Percentiles rank a stretch among this genome's conserved stretches.
Evolutionary conservation across 2,113 vertebrate species (phyloP).

Genomic region (Periophthalmus modestus): DNA sequence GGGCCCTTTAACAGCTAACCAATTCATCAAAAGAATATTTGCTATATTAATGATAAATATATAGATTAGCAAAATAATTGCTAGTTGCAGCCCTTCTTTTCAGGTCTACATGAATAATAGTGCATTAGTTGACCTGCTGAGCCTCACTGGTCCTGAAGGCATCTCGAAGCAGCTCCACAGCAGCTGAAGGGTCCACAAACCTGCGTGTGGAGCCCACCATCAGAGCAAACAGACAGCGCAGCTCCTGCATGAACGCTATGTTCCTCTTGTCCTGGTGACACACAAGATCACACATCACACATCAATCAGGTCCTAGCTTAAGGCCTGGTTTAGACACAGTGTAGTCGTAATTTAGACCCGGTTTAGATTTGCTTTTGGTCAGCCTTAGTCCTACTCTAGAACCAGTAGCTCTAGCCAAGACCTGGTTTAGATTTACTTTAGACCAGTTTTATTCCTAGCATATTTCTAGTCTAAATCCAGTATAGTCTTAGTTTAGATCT

Average conservation of each 20-base stretch:
- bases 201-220: conserved; percentile 92
- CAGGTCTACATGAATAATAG: too few relatives aligned
- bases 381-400: neutral
- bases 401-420: too few relatives aligned
- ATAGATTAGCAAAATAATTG: too few relatives aligned
- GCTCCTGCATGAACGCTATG: conserved; percentile 94
- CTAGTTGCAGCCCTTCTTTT: too few relatives aligned
- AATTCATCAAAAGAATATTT: too few relatives aligned
- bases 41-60: too few relatives aligned
- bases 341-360: neutral
- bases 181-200: conserved; percentile 92
- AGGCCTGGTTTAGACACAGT: neutral
- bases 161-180: conserved; percentile 88
- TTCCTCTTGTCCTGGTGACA: conserved; percentile 90
- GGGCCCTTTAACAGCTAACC: too few relatives aligned
- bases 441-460: too few relatives aligned
- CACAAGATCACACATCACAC: neutral
- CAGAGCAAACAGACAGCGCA: conserved; percentile 91
- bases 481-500: too few relatives aligned
- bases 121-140: conserved; percentile 84
- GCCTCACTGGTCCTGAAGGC: conserved; percentile 89
- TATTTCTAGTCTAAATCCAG: too few relatives aligned
- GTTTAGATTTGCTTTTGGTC: neutral
- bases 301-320: too few relatives aligned
- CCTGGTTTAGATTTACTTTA: too few relatives aligned